Percentiles rank a stretch among this genome's conserved stretches.
Evolutionary conservation across 2,888 invertebrate genomes (phyloP).

Genomic region (Acholoe squamosa): DNA sequence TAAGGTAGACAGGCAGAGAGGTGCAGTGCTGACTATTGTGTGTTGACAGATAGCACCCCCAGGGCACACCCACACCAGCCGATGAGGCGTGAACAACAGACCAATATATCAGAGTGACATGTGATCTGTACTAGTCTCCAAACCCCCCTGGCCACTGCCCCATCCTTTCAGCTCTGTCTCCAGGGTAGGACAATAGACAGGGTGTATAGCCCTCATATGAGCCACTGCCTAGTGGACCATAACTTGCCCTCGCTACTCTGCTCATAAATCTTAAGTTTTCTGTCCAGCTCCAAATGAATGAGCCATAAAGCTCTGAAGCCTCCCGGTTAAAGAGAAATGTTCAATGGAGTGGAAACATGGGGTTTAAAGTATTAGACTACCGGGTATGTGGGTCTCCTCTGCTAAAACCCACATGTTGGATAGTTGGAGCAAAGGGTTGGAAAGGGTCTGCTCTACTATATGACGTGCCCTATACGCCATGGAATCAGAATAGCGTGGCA

Average conservation of each 20-base stretch:
- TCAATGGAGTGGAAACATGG: slow-evolving; percentile 17
- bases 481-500: too few species aligned
- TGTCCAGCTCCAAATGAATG: neutral
- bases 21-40: too few species aligned
- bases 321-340: neutral
- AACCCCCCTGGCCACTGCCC: neutral
- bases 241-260: neutral
- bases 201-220: neutral
- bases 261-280: slow-evolving; percentile 11
- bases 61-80: neutral
- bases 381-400: too few species aligned
- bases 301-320: slow-evolving; percentile 14
- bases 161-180: neutral
- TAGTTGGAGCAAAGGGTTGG: too few species aligned
- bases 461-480: too few species aligned
- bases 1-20: too few species aligned
- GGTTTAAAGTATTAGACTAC: too few species aligned
- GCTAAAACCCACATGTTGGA: too few species aligned
- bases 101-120: slow-evolving; percentile 5
- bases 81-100: slow-evolving; percentile 5
- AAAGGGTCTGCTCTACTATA: too few species aligned
- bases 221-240: neutral
- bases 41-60: neutral
- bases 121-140: neutral
- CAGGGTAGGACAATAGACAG: neutral